These are phyloP conservation scores for Craterocephalus amniculus DNA, from an alignment of 2,797 vertebrate species.

Conservation along the genomic window DNA sequence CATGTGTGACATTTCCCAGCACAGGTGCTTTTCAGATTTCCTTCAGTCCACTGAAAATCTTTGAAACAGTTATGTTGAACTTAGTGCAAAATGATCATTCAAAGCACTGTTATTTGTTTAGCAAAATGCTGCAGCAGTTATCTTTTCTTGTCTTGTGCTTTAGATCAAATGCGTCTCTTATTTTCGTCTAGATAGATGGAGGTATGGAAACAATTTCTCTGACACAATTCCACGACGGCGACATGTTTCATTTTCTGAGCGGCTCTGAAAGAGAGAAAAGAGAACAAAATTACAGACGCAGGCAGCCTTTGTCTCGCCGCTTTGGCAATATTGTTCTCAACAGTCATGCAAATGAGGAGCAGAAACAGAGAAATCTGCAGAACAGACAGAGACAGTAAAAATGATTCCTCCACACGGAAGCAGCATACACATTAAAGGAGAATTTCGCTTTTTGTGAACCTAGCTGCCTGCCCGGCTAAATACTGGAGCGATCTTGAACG, in stretches of 20 bases:
- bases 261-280: constrained; percentile 45
- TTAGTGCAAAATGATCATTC: background rate
- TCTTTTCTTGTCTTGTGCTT: background rate
- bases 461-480: too few relatives aligned
- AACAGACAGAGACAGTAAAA: constrained; percentile 35
- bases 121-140: background rate
- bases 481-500: too few relatives aligned
- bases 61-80: background rate
- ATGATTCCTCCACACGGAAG: constrained; percentile 30
- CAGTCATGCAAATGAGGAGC: constrained; percentile 71
- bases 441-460: too few relatives aligned
- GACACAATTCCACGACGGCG: constrained; percentile 33
- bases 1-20: constrained; percentile 3
- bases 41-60: background rate
- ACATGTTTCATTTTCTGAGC: constrained; percentile 41
- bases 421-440: constrained; percentile 8
- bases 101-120: background rate
- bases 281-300: constrained; percentile 51
- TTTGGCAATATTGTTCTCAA: constrained; percentile 61
- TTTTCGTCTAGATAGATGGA: constrained; percentile 19
- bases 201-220: constrained; percentile 2
- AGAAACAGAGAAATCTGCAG: constrained; percentile 23
- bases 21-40: background rate
- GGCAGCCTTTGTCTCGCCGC: constrained; percentile 52
- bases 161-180: constrained; percentile 3